phyloP scores from a whole-genome alignment of 2,113 vertebrate genomes.

The Tetraodon nigroviridis region DNA sequence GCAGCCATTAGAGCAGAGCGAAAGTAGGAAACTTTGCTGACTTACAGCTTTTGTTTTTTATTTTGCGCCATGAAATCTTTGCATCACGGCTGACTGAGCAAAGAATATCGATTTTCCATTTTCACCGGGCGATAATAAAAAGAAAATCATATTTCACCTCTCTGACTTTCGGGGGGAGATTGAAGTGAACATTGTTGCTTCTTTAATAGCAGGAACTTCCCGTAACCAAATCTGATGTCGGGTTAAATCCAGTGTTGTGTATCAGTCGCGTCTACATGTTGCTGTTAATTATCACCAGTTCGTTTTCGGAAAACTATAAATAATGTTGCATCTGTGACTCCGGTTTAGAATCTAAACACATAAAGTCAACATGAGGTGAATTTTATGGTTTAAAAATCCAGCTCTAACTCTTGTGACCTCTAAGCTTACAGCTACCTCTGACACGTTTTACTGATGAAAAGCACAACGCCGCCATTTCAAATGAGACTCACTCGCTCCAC shows the following conservation, averaged over 20 bases:
- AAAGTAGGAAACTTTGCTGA: no score
- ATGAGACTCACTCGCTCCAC: constrained; percentile 7
- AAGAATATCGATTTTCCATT: constrained; percentile 6
- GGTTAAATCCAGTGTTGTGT: constrained; percentile 16
- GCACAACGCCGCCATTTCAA: constrained; percentile 31
- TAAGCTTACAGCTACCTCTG: constrained; percentile 15
- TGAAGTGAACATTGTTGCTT: constrained; percentile 24
- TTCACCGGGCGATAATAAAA: constrained; percentile 1
- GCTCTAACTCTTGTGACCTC: constrained; percentile 34
- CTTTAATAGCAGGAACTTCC: constrained; percentile 5
- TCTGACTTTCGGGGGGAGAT: constrained; percentile 13
- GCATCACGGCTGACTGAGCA: not conserved
- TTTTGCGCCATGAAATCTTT: not conserved
- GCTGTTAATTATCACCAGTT: constrained; percentile 4
- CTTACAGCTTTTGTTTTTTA: no score
- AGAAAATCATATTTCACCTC: constrained; percentile 12
- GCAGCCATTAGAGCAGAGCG: no score
- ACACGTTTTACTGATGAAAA: constrained; percentile 27
- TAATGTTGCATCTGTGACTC: constrained; percentile 2
- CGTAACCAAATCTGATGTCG: constrained; percentile 18
- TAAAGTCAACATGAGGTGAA: constrained; percentile 10
- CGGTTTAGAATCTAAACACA: constrained; percentile 25
- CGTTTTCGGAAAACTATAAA: no score
- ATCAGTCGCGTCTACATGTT: not conserved
- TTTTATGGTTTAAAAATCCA: constrained; percentile 34